Evolutionary conservation across 1,140 invertebrate genomes (phyloP).

Genomic region (Eurytemora carolleeae): DNA sequence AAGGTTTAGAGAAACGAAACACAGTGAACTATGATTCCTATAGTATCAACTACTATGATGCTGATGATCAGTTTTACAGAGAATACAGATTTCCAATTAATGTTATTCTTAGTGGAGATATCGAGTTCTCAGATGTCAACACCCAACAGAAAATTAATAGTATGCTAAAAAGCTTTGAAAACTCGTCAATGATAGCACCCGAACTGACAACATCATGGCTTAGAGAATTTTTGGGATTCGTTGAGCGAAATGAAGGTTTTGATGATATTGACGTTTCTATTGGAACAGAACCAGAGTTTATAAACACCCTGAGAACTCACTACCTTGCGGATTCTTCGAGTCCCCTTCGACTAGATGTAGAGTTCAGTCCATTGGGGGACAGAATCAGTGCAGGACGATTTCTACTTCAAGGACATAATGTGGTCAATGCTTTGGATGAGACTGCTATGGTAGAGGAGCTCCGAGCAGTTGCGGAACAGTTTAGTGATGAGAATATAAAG

Average conservation of each 20-base stretch:
- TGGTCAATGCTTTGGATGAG: neutral
- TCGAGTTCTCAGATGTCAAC: slow-evolving; percentile 60
- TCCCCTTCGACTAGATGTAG: slow-evolving; percentile 7
- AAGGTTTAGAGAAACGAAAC: slow-evolving; percentile 66
- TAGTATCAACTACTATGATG: slow-evolving; percentile 67
- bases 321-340: slow-evolving; percentile 7
- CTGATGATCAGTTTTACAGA: slow-evolving; percentile 66
- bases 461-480: neutral
- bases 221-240: slow-evolving; percentile 55
- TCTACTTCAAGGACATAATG: neutral
- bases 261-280: slow-evolving; percentile 37
- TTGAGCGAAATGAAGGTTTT: slow-evolving; percentile 47
- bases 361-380: neutral
- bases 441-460: neutral
- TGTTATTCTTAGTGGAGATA: too few relatives aligned
- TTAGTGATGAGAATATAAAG: neutral
- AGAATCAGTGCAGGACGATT: neutral
- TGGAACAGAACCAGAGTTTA: slow-evolving; percentile 4
- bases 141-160: slow-evolving; percentile 56
- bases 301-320: slow-evolving; percentile 1
- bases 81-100: too few relatives aligned
- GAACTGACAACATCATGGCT: slow-evolving; percentile 70
- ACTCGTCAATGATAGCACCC: slow-evolving; percentile 28
- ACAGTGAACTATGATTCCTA: slow-evolving; percentile 70
- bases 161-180: slow-evolving; percentile 54